A percentile compares a stretch with the other conserved stretches of the same genome.
phyloP scores from a whole-genome alignment of 2,888 invertebrate genomes.

The Bombyx huttoni region DNA sequence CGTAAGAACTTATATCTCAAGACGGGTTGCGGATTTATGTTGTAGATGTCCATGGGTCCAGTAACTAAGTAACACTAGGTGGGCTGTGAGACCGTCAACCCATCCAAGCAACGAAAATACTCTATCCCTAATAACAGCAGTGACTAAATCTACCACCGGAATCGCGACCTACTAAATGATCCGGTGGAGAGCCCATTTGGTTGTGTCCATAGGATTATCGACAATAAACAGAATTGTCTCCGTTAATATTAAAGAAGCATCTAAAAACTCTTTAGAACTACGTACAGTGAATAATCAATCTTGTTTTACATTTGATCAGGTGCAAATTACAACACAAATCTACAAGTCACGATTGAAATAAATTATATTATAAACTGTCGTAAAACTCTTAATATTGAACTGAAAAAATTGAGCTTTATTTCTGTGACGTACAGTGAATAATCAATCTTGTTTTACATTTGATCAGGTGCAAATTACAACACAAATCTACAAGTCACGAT shows the following conservation, averaged over 20 bases:
- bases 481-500: constrained; percentile 67
- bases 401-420: background rate
- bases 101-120: no score
- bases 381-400: background rate
- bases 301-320: constrained; percentile 67
- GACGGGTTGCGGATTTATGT: no score
- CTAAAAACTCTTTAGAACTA: constrained; percentile 34
- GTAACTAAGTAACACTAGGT: no score
- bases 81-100: no score
- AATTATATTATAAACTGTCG: background rate
- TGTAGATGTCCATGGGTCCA: no score
- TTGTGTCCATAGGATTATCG: constrained; percentile 15
- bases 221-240: constrained; percentile 39
- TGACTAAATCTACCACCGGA: no score
- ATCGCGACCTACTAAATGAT: no score
- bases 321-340: constrained; percentile 69
- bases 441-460: constrained; percentile 68
- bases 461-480: constrained; percentile 69
- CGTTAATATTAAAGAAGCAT: constrained; percentile 41
- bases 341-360: constrained; percentile 51
- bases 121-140: background rate
- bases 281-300: constrained; percentile 58
- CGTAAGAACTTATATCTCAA: no score
- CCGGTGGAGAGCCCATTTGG: background rate
- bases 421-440: constrained; percentile 31